These are phyloP conservation scores for Nebria ingens DNA, from an alignment of 1,140 invertebrate genomes.

Conservation along the genomic window DNA sequence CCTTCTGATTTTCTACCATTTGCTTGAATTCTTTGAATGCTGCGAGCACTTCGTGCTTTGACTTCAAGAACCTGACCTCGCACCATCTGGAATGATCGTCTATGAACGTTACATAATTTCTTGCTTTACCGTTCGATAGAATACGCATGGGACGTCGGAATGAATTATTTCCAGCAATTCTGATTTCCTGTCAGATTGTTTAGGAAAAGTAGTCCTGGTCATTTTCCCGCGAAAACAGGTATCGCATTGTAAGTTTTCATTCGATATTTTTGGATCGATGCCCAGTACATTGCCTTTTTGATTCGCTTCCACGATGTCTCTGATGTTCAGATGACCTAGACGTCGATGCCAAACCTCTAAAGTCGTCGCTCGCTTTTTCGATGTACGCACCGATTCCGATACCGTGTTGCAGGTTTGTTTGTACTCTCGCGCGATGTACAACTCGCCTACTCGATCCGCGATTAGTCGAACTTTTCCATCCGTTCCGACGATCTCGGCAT, in stretches of 20 bases:
- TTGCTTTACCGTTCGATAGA: conserved; percentile 26
- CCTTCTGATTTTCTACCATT: conserved; percentile 28
- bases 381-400: neutral
- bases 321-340: conserved; percentile 12
- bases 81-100: conserved; percentile 35
- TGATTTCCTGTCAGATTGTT: conserved; percentile 3
- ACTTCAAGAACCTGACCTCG: conserved; percentile 33
- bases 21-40: conserved; percentile 29
- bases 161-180: conserved; percentile 16
- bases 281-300: conserved; percentile 14
- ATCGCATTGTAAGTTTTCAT: conserved; percentile 18
- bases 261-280: conserved; percentile 7
- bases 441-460: conserved; percentile 13
- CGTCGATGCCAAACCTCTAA: neutral
- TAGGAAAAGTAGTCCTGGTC: conserved; percentile 20
- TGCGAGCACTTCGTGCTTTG: conserved; percentile 31
- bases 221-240: conserved; percentile 26
- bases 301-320: conserved; percentile 6
- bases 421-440: conserved; percentile 12
- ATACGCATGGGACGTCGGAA: conserved; percentile 30
- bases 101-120: conserved; percentile 36
- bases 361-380: neutral
- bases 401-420: neutral
- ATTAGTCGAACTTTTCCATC: conserved; percentile 11
- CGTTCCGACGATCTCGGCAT: conserved; percentile 12